A percentile compares a stretch with the other conserved stretches of the same genome.
These are phyloP conservation scores for Phylloscopus trochilus DNA, from an alignment of 2,113 vertebrate genomes.

Conservation along the genomic window DNA sequence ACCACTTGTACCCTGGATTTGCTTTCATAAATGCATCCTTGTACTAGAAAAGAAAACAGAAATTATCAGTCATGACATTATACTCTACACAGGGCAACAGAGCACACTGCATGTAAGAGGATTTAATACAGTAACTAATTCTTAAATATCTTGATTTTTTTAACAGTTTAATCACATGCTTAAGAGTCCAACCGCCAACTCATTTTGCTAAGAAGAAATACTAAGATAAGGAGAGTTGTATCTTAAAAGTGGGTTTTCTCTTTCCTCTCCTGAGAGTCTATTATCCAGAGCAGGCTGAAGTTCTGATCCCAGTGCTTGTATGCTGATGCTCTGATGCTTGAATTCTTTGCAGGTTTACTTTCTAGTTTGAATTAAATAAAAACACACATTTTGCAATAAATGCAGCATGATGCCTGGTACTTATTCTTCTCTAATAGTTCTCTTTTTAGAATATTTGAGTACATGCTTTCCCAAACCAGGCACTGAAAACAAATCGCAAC, in stretches of 20 bases:
- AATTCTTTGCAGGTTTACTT: background rate
- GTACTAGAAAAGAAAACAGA: slow-evolving; percentile 79
- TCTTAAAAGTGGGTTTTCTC: background rate
- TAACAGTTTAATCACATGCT: slow-evolving; percentile 10
- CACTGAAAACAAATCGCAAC: background rate
- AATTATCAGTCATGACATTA: background rate
- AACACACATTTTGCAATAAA: background rate
- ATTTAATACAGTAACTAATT: background rate
- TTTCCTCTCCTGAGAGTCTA: background rate
- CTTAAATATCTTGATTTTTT: slow-evolving; percentile 24
- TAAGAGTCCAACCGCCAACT: background rate
- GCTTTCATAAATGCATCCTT: slow-evolving; percentile 99
- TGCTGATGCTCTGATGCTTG: background rate
- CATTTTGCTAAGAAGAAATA: background rate
- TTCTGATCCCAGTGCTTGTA: background rate
- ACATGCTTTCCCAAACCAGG: background rate
- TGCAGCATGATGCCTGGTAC: background rate
- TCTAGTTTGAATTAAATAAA: background rate
- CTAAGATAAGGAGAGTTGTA: background rate
- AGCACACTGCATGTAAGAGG: background rate
- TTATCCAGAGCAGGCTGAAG: background rate
- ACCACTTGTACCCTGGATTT: slow-evolving; percentile 98
- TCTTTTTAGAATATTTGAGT: background rate
- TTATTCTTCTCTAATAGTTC: background rate
- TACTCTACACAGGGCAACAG: background rate